Evolutionary conservation across 2,888 invertebrate genomes (phyloP).

Genomic region (Drosophila anomalipes): DNA sequence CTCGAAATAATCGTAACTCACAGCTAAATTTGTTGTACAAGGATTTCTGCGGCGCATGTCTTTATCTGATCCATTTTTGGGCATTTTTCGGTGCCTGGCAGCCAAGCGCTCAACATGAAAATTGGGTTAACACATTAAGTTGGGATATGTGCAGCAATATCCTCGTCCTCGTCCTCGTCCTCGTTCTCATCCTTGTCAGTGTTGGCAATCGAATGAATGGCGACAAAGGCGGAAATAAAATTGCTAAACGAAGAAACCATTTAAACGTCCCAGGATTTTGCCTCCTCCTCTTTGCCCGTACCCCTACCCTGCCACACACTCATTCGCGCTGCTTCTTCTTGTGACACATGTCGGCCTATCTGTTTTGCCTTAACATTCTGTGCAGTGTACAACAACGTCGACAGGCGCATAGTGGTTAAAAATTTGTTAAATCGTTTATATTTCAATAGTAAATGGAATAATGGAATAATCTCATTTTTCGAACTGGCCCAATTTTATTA

Average conservation of each 20-base stretch:
- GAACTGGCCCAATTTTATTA: neutral
- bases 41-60: slow-evolving; percentile 35
- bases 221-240: slow-evolving; percentile 80
- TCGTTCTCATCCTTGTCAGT: slow-evolving; percentile 31
- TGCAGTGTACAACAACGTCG: slow-evolving; percentile 18
- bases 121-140: slow-evolving; percentile 77
- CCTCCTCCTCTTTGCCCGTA: neutral
- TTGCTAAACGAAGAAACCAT: slow-evolving; percentile 72
- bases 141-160: slow-evolving; percentile 31
- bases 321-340: slow-evolving; percentile 3
- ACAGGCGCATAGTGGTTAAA: slow-evolving; percentile 51
- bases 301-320: neutral
- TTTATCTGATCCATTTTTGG: slow-evolving; percentile 47
- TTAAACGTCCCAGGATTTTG: slow-evolving; percentile 41
- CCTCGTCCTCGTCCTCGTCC: neutral
- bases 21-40: slow-evolving; percentile 55
- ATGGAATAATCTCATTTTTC: neutral
- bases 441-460: neutral
- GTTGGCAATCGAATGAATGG: slow-evolving; percentile 74
- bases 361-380: slow-evolving; percentile 57
- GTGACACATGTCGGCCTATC: slow-evolving; percentile 62
- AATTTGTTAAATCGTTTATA: neutral
- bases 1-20: slow-evolving; percentile 54
- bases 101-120: slow-evolving; percentile 59
- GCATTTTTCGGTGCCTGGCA: slow-evolving; percentile 15